Evolutionary conservation across 2,888 invertebrate species (phyloP), one percentile per base, ranked within the genome.

Genomic region (Meteorus colon): DNA sequence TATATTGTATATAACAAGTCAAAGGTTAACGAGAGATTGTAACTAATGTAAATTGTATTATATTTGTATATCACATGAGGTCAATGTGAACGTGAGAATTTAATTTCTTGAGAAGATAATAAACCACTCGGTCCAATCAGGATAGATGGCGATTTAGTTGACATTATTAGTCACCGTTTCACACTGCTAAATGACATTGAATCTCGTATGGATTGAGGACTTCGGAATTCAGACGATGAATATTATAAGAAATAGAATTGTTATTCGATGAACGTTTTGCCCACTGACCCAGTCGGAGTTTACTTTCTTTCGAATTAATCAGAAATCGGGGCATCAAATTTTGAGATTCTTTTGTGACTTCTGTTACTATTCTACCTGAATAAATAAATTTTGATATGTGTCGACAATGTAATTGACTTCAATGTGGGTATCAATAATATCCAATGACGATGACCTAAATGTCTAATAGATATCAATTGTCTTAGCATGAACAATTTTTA

Each of bases 251-350:
- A 76, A 19, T 19, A 10, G 4, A 10, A 55, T 55, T 55, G 24
- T 55, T 19, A 55, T 19, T 55, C 19, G 24, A 19, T 19, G 19
- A 19, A n/a, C 10, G 55, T 19, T 10, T 8, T 6, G 19, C n/a
- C 55, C 10, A 77, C 76, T 78, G 81, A 70, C 75, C 77, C 59
- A 78, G 75, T 73, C 63, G 31, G 75, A 68, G 77, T 75, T 69
- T 69, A 66, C 75, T 68, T 55, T 8, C 73, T 55, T 79, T 77
- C 74, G 72, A 82, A 81, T 82, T 78, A 74, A 80, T 80, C 74
- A 82, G 85, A 83, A 83, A 79, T 81, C 73, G 74, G 81, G 81
- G 79, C 81, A 77, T 77, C 73, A 76, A 74, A 75, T 75, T 78
- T 41, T 14, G 73, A 73, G 63, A 48, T 55, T 55, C 29, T 12